Base-by-base conservation (phyloP, 2,888 invertebrate species). In the Polyploca ridens region DNA sequence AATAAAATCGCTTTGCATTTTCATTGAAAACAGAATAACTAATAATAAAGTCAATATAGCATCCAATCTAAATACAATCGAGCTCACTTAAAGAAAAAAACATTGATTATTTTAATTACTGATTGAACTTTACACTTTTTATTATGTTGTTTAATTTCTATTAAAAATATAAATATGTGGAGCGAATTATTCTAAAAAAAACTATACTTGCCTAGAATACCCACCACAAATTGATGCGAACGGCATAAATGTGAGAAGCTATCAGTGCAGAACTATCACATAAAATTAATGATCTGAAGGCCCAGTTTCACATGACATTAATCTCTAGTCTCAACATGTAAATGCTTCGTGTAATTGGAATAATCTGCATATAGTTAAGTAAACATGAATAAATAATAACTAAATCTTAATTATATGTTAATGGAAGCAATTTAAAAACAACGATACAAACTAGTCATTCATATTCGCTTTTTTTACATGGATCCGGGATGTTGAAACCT, bases 281-380 rank as follows among this genome's bases (percentile, higher is more conserved):
- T 27, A 27, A 16, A 49, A 6, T 10, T 49, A 49, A 54, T 14
- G 54, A 19, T 19, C 16, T 54, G 16, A 19, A 54, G 69, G 72
- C 70, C 69, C 67, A 69, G 70, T 77, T 75, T 71, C 70, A 69
- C 63, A 62, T 59, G 66, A 70, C 69, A 73, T 72, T 75, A 74
- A 76, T 75, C 66, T 69, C 54, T n/a, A 76, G 73, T 35, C 66
- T 69, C 54, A 7, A 69, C 71, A 77, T 77, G 77, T 76, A 75
- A 77, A 77, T 77, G 69, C 77, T 77, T 77, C 77, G 75, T 77
- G 77, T 77, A 74, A 69, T 74, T 69, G 74, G 75, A 73, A 77
- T 75, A 77, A 77, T 77, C 68, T 75, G 69, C 77, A 77, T 77
- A 49, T 49, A 49, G 16, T 49, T 49, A 49, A 49, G 49, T 16